Evolutionary conservation across 2,888 invertebrate genomes (phyloP), one percentile per base, ranked within the genome.

Genomic region (Limenitis camilla): DNA sequence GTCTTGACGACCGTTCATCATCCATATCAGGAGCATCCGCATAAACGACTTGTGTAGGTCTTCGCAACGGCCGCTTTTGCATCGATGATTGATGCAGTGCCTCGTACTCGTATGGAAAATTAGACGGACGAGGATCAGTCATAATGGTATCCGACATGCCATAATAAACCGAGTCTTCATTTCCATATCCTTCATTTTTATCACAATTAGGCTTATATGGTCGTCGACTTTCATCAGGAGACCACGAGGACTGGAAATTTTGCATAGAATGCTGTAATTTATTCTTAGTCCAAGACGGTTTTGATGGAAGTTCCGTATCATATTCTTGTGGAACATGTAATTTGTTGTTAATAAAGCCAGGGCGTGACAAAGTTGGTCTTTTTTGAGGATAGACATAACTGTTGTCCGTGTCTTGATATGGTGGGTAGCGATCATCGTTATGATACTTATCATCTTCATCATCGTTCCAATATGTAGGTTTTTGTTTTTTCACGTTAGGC

Each of bases 401-500:
- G 55, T 64, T 74, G 3, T 69, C 76, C 41, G 67, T 65, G 40
- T 72, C 77, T 58, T 78, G 78, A 53, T 66, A 72, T 33, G 74
- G 64, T 33, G 66, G 53, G 46, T 67, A 65, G 43, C 61, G 60
- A 32, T 72, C 70, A 8, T 72, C 69, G 52, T 61, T 68, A 33
- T 77, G 68, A 57, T 67, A 76, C 57, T 75, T 68, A 19, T 58
- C 60, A 42, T 81, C 74, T 5, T 79, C 77, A 33, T 88, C 78
- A 49, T 85, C 79, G 45, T 76, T 78, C 83, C 84, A 87, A 49
- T 79, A 73, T 63, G 74, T 76, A 11, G 81, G 83, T 63, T 88
- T 87, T 67, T 89, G 88, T 54, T 88, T 82, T 58, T 88, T 89
- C 6, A 88, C 81, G 59, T 90, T 91, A 0, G 92, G 90, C 68